Percentiles rank a stretch among this genome's conserved stretches.
Evolutionary conservation across 2,888 invertebrate species (phyloP).

Genomic region (Athalia circularis): DNA sequence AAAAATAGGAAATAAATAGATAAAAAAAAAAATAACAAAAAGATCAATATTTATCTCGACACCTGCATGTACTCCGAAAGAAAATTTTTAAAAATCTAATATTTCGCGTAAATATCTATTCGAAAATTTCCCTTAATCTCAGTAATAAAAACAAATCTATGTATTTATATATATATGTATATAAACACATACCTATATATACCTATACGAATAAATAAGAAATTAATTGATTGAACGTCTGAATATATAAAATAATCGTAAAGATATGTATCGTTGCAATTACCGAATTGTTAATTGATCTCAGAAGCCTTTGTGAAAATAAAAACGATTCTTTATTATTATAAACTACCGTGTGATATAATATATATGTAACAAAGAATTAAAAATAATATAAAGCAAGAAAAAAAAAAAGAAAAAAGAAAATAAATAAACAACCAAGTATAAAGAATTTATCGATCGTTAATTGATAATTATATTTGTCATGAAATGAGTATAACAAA

Average conservation of each 20-base stretch:
- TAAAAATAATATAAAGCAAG: neutral
- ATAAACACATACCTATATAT: too few relatives aligned
- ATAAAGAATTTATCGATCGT: conserved; percentile 7
- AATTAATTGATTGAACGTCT: too few relatives aligned
- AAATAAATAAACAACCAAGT: conserved; percentile 11
- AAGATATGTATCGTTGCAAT: neutral
- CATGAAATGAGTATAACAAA: neutral
- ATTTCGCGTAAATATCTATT: too few relatives aligned
- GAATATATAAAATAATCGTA: neutral
- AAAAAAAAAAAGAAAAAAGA: neutral
- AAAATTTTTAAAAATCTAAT: too few relatives aligned
- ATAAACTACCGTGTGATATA: neutral
- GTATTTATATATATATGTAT: too few relatives aligned
- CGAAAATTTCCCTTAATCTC: too few relatives aligned
- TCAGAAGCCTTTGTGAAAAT: neutral
- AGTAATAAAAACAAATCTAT: too few relatives aligned
- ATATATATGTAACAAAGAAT: neutral
- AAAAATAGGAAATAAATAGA: too few relatives aligned
- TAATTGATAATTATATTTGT: neutral
- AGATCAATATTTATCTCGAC: too few relatives aligned
- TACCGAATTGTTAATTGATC: neutral
- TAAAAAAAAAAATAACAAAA: too few relatives aligned
- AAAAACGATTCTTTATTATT: neutral
- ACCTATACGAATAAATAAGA: too few relatives aligned
- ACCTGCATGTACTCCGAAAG: too few relatives aligned